phyloP scores from a whole-genome alignment of 2,888 invertebrate genomes.

The Alcis repandata region DNA sequence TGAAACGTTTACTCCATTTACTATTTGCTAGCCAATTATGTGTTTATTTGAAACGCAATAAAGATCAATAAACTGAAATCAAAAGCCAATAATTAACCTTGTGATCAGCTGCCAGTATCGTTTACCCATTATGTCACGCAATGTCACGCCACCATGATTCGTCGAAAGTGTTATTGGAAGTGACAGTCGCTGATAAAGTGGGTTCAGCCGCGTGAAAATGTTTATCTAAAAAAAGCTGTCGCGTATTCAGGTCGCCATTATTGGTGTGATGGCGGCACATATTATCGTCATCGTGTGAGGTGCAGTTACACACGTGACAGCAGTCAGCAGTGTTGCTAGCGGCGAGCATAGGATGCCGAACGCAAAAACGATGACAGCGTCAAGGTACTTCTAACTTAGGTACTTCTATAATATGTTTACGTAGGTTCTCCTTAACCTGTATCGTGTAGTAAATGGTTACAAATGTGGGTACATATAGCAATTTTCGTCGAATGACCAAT shows the following conservation, averaged over 20 bases:
- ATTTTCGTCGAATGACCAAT: too few species aligned
- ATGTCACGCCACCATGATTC: slow-evolving; percentile 19
- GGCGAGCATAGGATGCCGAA: neutral
- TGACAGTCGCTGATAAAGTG: slow-evolving; percentile 20
- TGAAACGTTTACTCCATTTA: neutral
- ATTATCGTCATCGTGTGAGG: neutral
- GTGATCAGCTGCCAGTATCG: slow-evolving; percentile 1
- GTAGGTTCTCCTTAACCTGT: too few species aligned
- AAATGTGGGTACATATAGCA: too few species aligned
- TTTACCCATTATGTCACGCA: slow-evolving; percentile 2
- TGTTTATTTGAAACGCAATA: neutral
- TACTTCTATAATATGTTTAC: too few species aligned
- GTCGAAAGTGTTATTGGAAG: slow-evolving; percentile 7
- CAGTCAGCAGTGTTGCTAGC: neutral
- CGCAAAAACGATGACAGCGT: neutral
- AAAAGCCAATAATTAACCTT: slow-evolving; percentile 8
- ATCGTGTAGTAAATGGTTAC: too few species aligned
- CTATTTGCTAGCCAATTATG: neutral
- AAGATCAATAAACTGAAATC: neutral
- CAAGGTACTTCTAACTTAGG: too few species aligned
- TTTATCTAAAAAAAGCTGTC: slow-evolving; percentile 7
- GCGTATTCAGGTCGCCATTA: neutral
- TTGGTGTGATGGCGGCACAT: neutral
- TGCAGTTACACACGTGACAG: neutral
- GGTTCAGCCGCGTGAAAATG: slow-evolving; percentile 6